Evolutionary conservation across 2,113 vertebrate species (phyloP), one percentile per base, ranked within the genome.

Genomic region (Lepus timidus): DNA sequence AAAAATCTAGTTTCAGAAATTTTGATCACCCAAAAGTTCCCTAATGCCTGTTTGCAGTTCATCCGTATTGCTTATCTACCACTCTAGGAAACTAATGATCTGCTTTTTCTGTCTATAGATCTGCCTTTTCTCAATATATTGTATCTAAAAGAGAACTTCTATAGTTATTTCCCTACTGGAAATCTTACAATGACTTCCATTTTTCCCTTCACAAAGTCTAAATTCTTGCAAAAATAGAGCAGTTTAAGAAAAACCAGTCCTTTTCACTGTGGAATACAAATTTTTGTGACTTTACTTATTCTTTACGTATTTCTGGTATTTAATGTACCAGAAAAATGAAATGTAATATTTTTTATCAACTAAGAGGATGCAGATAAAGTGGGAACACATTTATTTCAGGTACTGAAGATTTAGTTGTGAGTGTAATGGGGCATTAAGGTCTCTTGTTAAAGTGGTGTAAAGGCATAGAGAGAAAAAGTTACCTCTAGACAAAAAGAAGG

Each of bases 91-190:
- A 80, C 3, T 8, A 65, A 10, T 58, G 52, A 49, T 31, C 39
- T 76, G 17, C 58, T 75, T 65, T 82, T 31, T 55, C 7, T 39
- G 16, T 83, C 20, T 74, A 58, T 51, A 67, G 81, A 51, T 64
- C 52, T 87, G 31, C 9, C 61, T 89, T 90, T 89, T 44, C 29
- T 85, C 62, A 14, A 33, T 33, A 14, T 88, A 68, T 88, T 85
- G 31, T 73, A 65, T 61, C 29, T 91, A 88, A 96, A 84, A 58
- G 68, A 83, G n/a, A 76, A 64, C 44, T 93, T 70, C 82, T 84
- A 65, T 74, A 81, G 80, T 70, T 68, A 85, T 85, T 68, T 75
- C 6, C 16, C 19, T 68, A n/a, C 7, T 81, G 22, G 75, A 31
- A 82, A 64, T 44, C 6, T 65, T 88, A 80, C 44, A 73, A 61